A percentile compares a stretch with the other conserved stretches of the same genome.
Evolutionary conservation across 2,113 vertebrate genomes (phyloP).

Genomic region (Sorex araneus): DNA sequence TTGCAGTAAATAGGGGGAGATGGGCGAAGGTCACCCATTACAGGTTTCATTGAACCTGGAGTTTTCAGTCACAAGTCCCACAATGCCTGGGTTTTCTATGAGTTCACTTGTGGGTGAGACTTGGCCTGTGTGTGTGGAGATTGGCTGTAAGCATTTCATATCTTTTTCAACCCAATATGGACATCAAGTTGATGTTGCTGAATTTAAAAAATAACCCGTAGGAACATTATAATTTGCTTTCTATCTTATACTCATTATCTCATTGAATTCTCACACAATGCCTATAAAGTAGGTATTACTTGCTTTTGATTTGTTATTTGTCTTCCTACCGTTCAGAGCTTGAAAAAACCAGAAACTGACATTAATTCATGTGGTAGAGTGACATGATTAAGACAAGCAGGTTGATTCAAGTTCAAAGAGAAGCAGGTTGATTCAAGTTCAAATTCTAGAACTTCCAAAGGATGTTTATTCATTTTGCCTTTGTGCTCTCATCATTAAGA

Average conservation of each 20-base stretch:
- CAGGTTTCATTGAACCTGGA: too few relatives aligned
- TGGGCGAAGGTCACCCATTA: too few relatives aligned
- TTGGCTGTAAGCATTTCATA: background rate
- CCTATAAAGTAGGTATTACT: background rate
- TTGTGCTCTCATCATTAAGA: background rate
- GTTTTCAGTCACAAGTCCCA: too few relatives aligned
- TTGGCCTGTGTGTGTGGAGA: too few relatives aligned
- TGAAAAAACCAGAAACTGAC: background rate
- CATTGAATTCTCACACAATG: conserved; percentile 10
- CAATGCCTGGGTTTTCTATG: too few relatives aligned
- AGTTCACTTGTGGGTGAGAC: too few relatives aligned
- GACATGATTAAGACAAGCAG: background rate
- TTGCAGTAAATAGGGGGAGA: too few relatives aligned
- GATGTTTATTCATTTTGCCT: background rate
- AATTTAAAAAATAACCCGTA: background rate
- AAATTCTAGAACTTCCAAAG: background rate
- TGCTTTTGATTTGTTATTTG: background rate
- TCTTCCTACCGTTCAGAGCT: background rate
- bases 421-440: background rate
- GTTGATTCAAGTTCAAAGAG: conserved; percentile 5
- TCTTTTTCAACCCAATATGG: conserved; percentile 8
- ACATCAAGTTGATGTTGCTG: background rate
- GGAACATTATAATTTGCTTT: conserved; percentile 4
- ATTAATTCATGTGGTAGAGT: background rate
- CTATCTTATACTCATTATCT: background rate